Evolutionary conservation across 1,140 invertebrate genomes (phyloP), one percentile per base, ranked within the genome.

Genomic region (Andrena cerasifolii): DNA sequence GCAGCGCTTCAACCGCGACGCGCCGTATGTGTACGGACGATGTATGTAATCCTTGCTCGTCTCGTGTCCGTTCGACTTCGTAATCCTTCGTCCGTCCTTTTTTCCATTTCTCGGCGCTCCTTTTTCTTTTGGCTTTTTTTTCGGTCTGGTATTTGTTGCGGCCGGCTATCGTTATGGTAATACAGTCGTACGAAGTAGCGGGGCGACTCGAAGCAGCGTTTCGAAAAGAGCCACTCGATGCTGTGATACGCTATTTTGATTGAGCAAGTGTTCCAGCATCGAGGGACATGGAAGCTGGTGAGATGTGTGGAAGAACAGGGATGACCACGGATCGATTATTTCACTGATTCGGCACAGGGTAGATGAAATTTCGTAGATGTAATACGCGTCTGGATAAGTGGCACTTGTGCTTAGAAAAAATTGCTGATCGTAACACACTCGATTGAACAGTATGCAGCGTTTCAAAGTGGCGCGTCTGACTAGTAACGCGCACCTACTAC

Each of bases 1-100:
- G 66, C 40, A 40, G 56, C 51, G 65, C 65, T 76, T 76, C 65
- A 76, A 62, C 31, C 40, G 65, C 65, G 65, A 36, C 51, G 47
- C 31, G 24, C 49, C 65, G 49, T 28, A 36, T 31, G 47, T 49
- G 45, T 49, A 47, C 24, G 0, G 12, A 24, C 63, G 54, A 62
- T 45, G 75, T 45, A 47, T 54, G 56, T 71, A 62, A 70, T 72
- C 67, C 36, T 40, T 43, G 33, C 24, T 56, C 49, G 61, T 43
- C 72, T 51, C 28, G 58, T 40, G 59, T 31, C n/a, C 21, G 40
- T 63, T 43, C 47, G 58, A n/a, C 43, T 51, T 67, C 59, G 21
- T 24, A 33, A 18, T 33, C 43, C 47, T 24, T 21, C n/a, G n/a
- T n/a, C n/a, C n/a, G n/a, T 2, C 28, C 14, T 31, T 40, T 10